These are phyloP conservation scores for Emmelina monodactyla DNA, from an alignment of 2,888 invertebrate species.

Conservation along the genomic window DNA sequence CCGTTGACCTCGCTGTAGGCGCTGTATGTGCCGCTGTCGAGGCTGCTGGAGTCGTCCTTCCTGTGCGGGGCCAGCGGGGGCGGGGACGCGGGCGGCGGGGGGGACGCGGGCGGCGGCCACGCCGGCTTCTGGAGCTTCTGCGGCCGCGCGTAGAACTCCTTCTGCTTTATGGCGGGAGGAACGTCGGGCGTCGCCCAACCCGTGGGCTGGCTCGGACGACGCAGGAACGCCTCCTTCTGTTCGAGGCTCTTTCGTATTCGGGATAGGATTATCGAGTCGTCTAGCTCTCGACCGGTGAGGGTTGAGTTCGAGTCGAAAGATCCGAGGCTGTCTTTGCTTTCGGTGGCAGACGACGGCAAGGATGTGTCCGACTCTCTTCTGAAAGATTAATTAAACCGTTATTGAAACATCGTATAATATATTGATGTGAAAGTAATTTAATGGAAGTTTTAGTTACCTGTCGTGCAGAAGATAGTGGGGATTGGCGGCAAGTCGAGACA, in stretches of 20 bases:
- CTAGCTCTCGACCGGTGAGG: constrained; percentile 71
- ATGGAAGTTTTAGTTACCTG: constrained; percentile 38
- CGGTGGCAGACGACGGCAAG: constrained; percentile 69
- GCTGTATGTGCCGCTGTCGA: constrained; percentile 53
- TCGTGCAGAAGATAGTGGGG: constrained; percentile 53
- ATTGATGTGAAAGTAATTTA: no score
- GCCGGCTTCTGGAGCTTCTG: constrained; percentile 76
- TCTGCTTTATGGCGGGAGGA: constrained; percentile 64
- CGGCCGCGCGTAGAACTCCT: constrained; percentile 81
- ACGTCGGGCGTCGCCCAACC: constrained; percentile 65
- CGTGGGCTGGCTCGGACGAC: constrained; percentile 74
- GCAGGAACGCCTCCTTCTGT: constrained; percentile 89
- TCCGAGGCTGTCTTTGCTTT: constrained; percentile 73
- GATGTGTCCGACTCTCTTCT: constrained; percentile 70
- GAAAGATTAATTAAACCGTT: no score
- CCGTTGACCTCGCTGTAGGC: constrained; percentile 56
- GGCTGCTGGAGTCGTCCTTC: constrained; percentile 56
- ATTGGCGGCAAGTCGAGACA: constrained; percentile 30
- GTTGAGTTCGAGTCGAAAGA: constrained; percentile 75
- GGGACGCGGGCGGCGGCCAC: constrained; percentile 70
- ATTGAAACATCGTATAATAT: no score
- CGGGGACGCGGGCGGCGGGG: constrained; percentile 36
- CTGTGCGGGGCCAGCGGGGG: constrained; percentile 27
- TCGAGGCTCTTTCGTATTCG: constrained; percentile 85
- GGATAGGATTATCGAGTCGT: constrained; percentile 77